Percentiles rank a stretch among this genome's conserved stretches.
These are phyloP conservation scores for Sepiola atlantica DNA, from an alignment of 2,888 invertebrate species.

Conservation along the genomic window DNA sequence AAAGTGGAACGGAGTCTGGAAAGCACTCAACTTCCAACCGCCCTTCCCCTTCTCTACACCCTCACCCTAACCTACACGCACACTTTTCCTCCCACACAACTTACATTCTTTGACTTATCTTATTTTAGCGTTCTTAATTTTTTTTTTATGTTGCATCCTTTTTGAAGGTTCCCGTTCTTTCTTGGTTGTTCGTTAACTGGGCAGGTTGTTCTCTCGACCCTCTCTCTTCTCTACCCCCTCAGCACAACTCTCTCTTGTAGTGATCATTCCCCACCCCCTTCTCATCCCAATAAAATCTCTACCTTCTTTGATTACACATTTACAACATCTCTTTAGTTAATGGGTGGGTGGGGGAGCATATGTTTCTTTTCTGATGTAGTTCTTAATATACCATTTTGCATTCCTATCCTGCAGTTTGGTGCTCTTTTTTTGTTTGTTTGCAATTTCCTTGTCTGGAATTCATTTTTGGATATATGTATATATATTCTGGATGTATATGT, in stretches of 20 bases:
- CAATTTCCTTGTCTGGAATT: neutral
- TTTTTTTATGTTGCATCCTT: neutral
- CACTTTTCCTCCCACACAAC: neutral
- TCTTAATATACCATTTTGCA: neutral
- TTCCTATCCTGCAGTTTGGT: neutral
- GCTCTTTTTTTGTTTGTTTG: neutral
- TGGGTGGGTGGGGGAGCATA: neutral
- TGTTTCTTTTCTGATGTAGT: neutral
- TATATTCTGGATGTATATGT: neutral
- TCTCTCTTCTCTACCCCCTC: neutral
- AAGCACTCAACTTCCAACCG: neutral
- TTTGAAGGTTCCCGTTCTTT: neutral
- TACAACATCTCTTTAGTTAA: neutral
- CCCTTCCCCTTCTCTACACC: neutral
- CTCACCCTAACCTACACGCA: too few species aligned
- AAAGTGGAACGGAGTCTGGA: neutral
- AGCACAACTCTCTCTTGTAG: neutral
- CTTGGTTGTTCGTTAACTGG: neutral
- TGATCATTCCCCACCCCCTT: neutral
- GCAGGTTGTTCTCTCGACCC: neutral
- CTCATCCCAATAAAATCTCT: neutral
- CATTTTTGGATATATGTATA: neutral
- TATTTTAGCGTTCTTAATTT: too few species aligned
- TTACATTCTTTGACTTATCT: neutral
- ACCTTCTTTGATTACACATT: neutral